Evolutionary conservation across 1,140 invertebrate species (phyloP).

Genomic region (Eubasilissa regina): DNA sequence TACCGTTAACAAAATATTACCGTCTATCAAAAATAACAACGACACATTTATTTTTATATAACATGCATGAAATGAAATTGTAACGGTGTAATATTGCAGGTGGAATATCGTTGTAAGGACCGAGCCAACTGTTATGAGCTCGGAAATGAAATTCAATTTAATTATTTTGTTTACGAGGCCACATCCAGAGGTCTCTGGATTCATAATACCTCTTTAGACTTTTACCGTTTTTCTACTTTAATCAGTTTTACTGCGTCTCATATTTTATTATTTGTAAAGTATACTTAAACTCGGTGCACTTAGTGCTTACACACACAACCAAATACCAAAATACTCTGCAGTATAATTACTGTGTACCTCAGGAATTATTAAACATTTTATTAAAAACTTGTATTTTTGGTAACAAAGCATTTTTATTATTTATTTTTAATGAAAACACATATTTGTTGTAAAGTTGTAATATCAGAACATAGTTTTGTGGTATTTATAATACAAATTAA

Average conservation of each 20-base stretch:
- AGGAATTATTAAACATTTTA: no score
- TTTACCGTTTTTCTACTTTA: conserved; percentile 40
- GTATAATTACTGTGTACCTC: no score
- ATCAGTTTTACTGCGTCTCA: conserved; percentile 49
- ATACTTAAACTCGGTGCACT: not conserved
- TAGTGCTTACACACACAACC: not conserved
- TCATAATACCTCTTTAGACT: conserved; percentile 36
- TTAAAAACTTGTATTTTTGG: no score
- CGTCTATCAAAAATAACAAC: conserved; percentile 1
- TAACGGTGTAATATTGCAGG: conserved; percentile 1
- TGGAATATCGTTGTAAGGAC: conserved; percentile 10
- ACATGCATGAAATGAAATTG: conserved; percentile 4
- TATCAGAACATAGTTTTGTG: no score
- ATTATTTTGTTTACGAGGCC: conserved; percentile 55
- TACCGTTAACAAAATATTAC: no score
- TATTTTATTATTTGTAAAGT: conserved; percentile 36
- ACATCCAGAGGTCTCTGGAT: conserved; percentile 4
- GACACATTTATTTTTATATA: conserved; percentile 9
- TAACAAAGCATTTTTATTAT: no score
- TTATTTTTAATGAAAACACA: no score
- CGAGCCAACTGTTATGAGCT: conserved; percentile 27
- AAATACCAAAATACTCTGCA: no score
- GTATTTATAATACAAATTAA: no score
- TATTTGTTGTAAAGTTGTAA: no score
- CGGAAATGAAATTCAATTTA: conserved; percentile 51